A percentile compares a stretch with the other conserved stretches of the same genome.
Evolutionary conservation across 2,113 vertebrate species (phyloP).

Genomic region (Paradoxurus hermaphroditus): DNA sequence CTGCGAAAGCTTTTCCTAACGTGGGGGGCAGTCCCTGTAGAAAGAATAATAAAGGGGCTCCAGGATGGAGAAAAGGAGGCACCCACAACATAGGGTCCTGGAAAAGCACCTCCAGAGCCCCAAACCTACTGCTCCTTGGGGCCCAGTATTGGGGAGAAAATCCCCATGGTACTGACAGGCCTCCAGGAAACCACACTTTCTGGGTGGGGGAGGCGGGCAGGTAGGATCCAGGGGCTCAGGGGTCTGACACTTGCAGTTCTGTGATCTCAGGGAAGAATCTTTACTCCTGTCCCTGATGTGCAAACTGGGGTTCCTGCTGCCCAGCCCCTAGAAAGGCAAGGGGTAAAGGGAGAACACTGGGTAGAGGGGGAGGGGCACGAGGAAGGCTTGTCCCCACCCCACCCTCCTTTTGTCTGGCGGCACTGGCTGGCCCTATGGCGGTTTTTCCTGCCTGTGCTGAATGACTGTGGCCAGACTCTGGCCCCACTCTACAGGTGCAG

Average conservation of each 20-base stretch:
- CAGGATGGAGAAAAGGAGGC: neutral
- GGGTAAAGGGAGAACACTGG: neutral
- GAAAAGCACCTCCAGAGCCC: neutral
- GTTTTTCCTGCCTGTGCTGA: neutral
- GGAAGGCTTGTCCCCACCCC: neutral
- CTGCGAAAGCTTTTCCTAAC: neutral
- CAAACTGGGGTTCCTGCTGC: neutral
- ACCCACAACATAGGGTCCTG: neutral
- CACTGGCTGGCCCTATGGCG: neutral
- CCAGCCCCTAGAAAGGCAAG: neutral
- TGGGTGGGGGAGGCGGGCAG: no score
- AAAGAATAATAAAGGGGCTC: neutral
- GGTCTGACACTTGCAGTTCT: rapidly evolving
- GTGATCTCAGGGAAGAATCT: neutral
- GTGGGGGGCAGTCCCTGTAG: neutral
- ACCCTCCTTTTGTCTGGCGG: neutral
- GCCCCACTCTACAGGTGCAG: neutral
- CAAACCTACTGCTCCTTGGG: neutral
- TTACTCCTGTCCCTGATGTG: neutral
- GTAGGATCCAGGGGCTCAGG: neutral
- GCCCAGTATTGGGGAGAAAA: neutral
- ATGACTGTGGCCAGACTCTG: neutral
- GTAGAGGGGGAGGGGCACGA: no score
- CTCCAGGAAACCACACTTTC: neutral
- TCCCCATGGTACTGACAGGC: neutral